Evolutionary conservation across 2,888 invertebrate genomes (phyloP), one percentile per base, ranked within the genome.

Genomic region (Branchipolynoe longqiensis): DNA sequence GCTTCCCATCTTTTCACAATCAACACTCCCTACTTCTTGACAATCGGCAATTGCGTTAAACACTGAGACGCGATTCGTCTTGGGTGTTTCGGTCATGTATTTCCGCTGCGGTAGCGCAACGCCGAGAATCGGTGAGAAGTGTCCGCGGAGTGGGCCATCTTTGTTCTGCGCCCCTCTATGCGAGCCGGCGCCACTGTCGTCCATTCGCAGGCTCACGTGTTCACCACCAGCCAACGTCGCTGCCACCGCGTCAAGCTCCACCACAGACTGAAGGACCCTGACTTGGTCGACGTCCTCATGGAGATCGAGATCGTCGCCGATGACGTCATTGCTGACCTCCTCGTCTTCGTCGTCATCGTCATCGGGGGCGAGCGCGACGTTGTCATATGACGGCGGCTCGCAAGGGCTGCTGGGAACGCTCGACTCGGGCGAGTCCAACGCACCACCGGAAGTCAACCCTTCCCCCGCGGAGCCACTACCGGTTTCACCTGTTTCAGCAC

Each of bases 311-410:
- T 31, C 28, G 31, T 62, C 62, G 25, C 1, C 62, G 31, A 28
- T 25, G 3, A 62, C 31, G 62, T 31, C 25, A 31, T 62, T 31
- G 31, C 31, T 38, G 25, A n/a, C n/a, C 18, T 8, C 18, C 12
- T n/a, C 4, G 18, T n/a, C n/a, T n/a, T n/a, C 25, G 62, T 62
- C 62, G 31, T 62, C 69, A 58, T 58, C n/a, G 14, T 8, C 18
- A 58, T n/a, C 4, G 18, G 38, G 36, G 6, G 12, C 69, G 22
- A 69, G 69, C 2, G 6, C 69, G 36, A 14, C 36, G 38, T 69
- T 69, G 22, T 69, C 69, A n/a, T 69, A 69, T 14, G 8, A 18
- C 33, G 69, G 69, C 18, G 69, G 69, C 36, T 38, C 38, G 14
- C 25, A n/a, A 2, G 38, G 69, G n/a, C 69, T 69, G 1, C 69